Evolutionary conservation across 2,888 invertebrate species (phyloP).

Genomic region (Phengaris arion): DNA sequence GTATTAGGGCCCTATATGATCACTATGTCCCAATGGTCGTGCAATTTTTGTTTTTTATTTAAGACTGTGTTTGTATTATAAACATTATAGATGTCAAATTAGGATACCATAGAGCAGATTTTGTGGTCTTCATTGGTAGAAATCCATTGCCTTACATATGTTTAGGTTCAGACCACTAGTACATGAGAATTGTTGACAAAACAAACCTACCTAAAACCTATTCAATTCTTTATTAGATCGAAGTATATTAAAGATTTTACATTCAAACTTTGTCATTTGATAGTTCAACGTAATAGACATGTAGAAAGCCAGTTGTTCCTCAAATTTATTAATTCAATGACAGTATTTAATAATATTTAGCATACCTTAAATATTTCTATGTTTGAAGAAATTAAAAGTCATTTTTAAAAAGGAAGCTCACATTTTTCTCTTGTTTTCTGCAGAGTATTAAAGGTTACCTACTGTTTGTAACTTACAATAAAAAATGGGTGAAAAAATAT

Average conservation of each 20-base stretch:
- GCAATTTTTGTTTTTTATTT: constrained; percentile 45
- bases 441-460: background rate
- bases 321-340: constrained; percentile 7
- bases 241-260: background rate
- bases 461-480: background rate
- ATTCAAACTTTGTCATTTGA: background rate
- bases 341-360: constrained; percentile 4
- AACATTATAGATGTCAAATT: constrained; percentile 6
- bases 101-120: constrained; percentile 11
- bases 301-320: constrained; percentile 14
- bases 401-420: background rate
- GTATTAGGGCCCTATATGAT: constrained; percentile 10
- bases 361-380: constrained; percentile 1
- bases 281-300: constrained; percentile 11
- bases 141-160: background rate
- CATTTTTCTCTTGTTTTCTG: background rate
- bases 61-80: constrained; percentile 19
- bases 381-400: background rate
- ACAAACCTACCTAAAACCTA: background rate
- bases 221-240: background rate
- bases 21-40: background rate
- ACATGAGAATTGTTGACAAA: background rate
- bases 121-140: constrained; percentile 4
- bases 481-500: background rate
- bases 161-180: background rate